Base-by-base conservation (phyloP, 2,888 invertebrate genomes). In the Steinernema hermaphroditum region DNA sequence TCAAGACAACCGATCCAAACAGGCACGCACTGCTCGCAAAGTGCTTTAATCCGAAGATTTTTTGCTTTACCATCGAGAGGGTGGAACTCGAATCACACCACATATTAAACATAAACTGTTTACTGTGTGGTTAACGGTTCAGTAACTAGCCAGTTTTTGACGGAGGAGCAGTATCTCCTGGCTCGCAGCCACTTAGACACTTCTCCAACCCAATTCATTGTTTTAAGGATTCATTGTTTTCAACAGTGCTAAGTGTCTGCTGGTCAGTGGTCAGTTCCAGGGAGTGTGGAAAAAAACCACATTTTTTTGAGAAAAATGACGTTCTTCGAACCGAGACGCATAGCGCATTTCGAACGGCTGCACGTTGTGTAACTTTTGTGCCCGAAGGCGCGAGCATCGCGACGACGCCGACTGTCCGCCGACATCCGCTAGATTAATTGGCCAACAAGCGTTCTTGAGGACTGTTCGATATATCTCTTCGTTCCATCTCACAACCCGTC, bases 391-490 rank as follows among this genome's bases (percentile, higher is more conserved):
- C 54, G 54, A 54, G 27, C 54, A 27, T 27, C 54, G 54, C 54
- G 32, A 16, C 29, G 62, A 6, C 62, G 29, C 2, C 62, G 62
- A 62, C 62, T 62, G 62, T 62, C 62, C 32, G 34, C 62, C 62
- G 62, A n/a, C 16, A 32, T 29, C 62, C 29, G 32, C 32, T 62
- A 62, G 62, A 62, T 62, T 62, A 62, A 62, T 62, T 62, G 62
- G 62, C 62, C 62, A 32, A 62, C 62, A 62, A 62, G 62, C 62
- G 62, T 62, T 62, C 27, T 16, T 8, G 32, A 14, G 32, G 62
- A 62, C 62, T 32, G 32, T 62, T 62, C 62, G 6, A 16, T 32
- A 32, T 62, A 62, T 62, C 62, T 62, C 29, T 27, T 24, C 50
- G 19, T 24, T n/a, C 24, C 22, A 50, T 50, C 62, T 62, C 32